Evolutionary conservation across 2,888 invertebrate species (phyloP), one percentile per base, ranked within the genome.

Genomic region (Philopedon plagiatum): DNA sequence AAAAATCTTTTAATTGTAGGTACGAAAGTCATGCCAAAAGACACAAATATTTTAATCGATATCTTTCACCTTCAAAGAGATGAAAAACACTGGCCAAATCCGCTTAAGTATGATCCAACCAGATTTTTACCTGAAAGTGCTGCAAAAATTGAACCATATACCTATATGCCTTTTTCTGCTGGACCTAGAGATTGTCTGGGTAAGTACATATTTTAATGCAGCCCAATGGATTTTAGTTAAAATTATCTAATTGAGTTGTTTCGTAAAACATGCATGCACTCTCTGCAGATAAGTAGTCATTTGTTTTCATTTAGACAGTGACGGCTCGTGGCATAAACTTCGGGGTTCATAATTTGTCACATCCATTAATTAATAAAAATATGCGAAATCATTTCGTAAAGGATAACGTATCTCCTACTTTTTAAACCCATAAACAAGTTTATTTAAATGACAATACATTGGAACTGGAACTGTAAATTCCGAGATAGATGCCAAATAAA

Each of bases 121-220:
- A 39, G 60, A 23, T 60, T 60, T 29, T 41, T 60, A 39, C 60
- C 60, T 0, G 60, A 60, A 21, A 60, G 21, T 26, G 26, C 26
- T 8, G n/a, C 32, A 5, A 60, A 60, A 23, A 60, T 60, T 23
- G 8, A 21, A n/a, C 60, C 44, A n/a, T 41, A 41, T 26, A 41
- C 41, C 11, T 60, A 2, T 8, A 1, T 60, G n/a, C 23, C 60
- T 5, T 60, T 60, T 41, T 60, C 60, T 41, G 21, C 41, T 11
- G 60, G 60, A 21, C 41, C 44, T 15, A 41, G 60, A 60, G 60
- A 60, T 29, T 60, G 60, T 15, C 21, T 60, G 18, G 60, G 60
- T 60, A 57, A 34, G 37, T 51, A n/a, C 1, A 0, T 51, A 18
- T 51, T n/a, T 51, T 29, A 5, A 5, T 29, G 29, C 29, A 5